Evolutionary conservation across 2,888 invertebrate species (phyloP), one percentile per base, ranked within the genome.

Genomic region (Dermolepida albohirtum): DNA sequence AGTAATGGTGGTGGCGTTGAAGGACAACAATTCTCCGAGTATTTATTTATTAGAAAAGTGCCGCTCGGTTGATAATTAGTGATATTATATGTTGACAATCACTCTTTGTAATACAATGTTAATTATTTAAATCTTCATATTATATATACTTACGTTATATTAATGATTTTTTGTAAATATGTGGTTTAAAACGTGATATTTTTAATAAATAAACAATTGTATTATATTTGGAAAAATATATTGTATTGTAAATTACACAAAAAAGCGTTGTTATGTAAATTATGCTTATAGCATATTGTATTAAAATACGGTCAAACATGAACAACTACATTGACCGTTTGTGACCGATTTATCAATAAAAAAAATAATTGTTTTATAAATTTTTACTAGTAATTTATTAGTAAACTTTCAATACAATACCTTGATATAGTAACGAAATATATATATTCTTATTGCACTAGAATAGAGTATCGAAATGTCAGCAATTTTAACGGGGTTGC

Each of bases 11-110:
- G 94, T 16, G 94, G 94, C 2, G 94, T 94, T 41, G 94, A 95
- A 79, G 93, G 94, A 5, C 94, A 94, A 79, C 94, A 94, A 84
- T 95, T 94, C 85, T 93, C 93, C 77, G 95, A 95, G 84, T 95
- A 94, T 84, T 86, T 95, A 78, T 91, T 95, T 81, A 89, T 92
- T 70, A 86, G 92, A 74, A 83, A 80, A 74, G 78, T 81, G 5
- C 74, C 79, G 59, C 81, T 81, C 5, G 83, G 82, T 74, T 83
- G 80, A 83, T 71, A 64, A 50, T 55, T 52, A 57, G 59, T 39
- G 34, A 59, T 66, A 7, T 34, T 47, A n/a, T 44, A 47, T n/a
- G 44, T 54, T 52, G 69, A 69, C 69, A 69, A 66, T 69, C 65
- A 65, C 43, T 49, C 47, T 50, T 59, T 49, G 40, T 66, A 66